phyloP scores from a whole-genome alignment of 2,797 vertebrate genomes.

The Paedocypris micromegethes region DNA sequence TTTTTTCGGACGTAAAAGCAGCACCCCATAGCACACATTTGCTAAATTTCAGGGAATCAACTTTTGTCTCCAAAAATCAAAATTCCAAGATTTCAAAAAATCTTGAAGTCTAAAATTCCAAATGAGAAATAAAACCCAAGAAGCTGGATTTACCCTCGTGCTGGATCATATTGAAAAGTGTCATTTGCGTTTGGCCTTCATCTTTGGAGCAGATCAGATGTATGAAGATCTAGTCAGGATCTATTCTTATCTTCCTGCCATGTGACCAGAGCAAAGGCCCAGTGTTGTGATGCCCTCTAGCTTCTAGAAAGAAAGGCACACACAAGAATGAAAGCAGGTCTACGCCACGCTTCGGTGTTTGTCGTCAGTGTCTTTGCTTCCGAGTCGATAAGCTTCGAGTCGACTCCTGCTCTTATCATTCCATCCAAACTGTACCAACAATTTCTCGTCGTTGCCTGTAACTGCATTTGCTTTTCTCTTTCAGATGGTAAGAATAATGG shows the following conservation, averaged over 20 bases:
- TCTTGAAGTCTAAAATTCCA: too few relatives aligned
- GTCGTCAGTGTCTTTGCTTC: slow-evolving; percentile 6
- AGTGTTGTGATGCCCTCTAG: background rate
- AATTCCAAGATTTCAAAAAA: too few relatives aligned
- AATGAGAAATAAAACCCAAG: too few relatives aligned
- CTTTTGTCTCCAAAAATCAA: too few relatives aligned
- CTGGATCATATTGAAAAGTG: background rate
- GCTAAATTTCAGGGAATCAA: too few relatives aligned
- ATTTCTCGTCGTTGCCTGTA: background rate
- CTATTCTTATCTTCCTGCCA: slow-evolving; percentile 30
- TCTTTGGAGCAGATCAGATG: background rate
- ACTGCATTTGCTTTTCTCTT: slow-evolving; percentile 23
- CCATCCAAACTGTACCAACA: background rate
- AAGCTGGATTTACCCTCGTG: background rate
- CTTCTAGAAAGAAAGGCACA: background rate
- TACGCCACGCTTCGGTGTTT: background rate
- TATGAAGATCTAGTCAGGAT: slow-evolving; percentile 15
- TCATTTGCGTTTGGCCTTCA: background rate
- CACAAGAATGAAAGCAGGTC: slow-evolving; percentile 7
- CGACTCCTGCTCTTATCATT: slow-evolving; percentile 31
- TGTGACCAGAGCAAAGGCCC: slow-evolving; percentile 14
- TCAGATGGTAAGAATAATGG: slow-evolving; percentile 88
- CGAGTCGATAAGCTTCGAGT: slow-evolving; percentile 24
- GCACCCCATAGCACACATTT: too few relatives aligned
- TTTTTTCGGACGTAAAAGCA: too few relatives aligned